Conservation (phyloP, 2,888 invertebrate species). For the Antitype chi region DNA sequence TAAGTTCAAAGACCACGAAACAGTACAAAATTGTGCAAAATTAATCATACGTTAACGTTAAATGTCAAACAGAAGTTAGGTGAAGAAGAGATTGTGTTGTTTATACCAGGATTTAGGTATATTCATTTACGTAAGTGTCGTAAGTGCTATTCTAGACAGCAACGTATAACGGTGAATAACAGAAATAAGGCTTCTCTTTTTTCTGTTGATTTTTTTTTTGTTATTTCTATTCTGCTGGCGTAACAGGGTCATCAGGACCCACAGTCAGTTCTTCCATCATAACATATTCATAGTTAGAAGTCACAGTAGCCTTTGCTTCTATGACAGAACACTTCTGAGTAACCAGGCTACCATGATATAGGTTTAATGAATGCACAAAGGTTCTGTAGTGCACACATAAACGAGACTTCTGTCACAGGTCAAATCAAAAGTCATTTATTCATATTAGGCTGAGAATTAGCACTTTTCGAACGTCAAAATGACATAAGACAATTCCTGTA, state of each 20-base stretch:
- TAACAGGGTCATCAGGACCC: neutral
- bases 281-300: neutral
- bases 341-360: neutral
- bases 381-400: neutral
- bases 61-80: conserved; percentile 16
- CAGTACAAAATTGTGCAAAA: conserved; percentile 10
- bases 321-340: neutral
- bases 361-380: conserved; percentile 25
- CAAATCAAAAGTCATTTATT: too few species aligned
- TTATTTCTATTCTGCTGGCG: neutral
- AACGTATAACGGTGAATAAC: neutral
- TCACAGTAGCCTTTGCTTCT: neutral
- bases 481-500: too few species aligned
- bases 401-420: neutral
- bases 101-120: neutral
- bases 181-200: neutral
- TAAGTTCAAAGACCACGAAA: conserved; percentile 32
- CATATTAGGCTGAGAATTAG: too few species aligned
- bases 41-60: conserved; percentile 14
- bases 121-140: neutral
- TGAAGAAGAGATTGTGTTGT: neutral
- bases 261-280: neutral
- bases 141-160: neutral
- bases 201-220: neutral
- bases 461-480: too few species aligned